Evolutionary conservation across 2,113 vertebrate species (phyloP).

Genomic region (Laterallus jamaicensis): DNA sequence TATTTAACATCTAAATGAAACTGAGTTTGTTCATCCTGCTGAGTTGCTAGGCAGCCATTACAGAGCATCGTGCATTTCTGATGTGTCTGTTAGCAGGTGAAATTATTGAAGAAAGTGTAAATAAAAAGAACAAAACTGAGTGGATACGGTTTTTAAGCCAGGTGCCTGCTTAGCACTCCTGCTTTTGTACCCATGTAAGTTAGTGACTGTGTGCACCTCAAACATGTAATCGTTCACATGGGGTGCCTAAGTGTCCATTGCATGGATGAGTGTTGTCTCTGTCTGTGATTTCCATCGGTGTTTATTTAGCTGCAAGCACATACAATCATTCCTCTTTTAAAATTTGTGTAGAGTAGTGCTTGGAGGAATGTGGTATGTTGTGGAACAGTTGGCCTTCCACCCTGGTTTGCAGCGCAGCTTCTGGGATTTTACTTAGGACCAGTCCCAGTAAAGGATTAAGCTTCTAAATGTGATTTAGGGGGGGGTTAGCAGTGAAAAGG

Average conservation of each 20-base stretch:
- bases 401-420: neutral
- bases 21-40: neutral
- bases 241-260: neutral
- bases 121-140: neutral
- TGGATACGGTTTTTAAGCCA: neutral
- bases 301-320: neutral
- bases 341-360: neutral
- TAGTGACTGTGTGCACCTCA: neutral
- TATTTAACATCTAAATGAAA: constrained; percentile 40
- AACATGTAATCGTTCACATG: fast-evolving
- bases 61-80: neutral
- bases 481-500: neutral
- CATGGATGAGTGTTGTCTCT: neutral
- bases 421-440: neutral
- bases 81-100: neutral
- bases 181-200: neutral
- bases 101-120: neutral
- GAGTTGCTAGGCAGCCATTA: constrained; percentile 61
- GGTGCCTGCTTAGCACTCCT: neutral
- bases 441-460: neutral
- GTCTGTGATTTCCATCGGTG: neutral
- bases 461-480: neutral
- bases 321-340: neutral
- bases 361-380: neutral
- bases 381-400: neutral